Evolutionary conservation across 2,888 invertebrate genomes (phyloP), one percentile per base, ranked within the genome.

Genomic region (Pelosia muscerda): DNA sequence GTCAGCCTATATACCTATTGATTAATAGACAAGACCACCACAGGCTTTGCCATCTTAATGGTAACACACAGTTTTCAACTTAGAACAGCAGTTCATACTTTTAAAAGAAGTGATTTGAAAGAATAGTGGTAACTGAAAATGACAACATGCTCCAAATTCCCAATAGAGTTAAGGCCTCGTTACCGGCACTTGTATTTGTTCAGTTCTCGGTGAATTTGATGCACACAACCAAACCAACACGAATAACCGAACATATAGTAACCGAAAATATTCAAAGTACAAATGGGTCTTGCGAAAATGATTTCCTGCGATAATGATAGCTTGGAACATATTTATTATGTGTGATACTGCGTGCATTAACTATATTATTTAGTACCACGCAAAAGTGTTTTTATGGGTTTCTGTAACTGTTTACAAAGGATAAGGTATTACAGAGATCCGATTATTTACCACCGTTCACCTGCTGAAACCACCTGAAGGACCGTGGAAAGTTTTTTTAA

Each of bases 171-270:
- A 69, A 53, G 31, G 66, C 65, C 84, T 87, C 87, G 87, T 87
- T 87, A 87, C 68, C 75, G 53, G 66, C 75, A 78, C 81, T 87
- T 87, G 87, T 86, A 71, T 84, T 84, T 83, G 82, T 81, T 75
- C 81, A 82, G 76, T 62, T 9, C 56, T 31, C 63, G 26, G 67
- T 59, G 54, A 63, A 67, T 53, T 54, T 54, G 34, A 54, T 67
- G 63, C 63, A 63, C 38, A 58, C 54, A 54, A 49, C 58, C 26
- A 57, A 34, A 57, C 42, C 49, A 57, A 57, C 53, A 34, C 31
- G 22, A 31, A 31, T 31, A 25, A 61, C 19, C 26, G 61, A 61
- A 61, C 19, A 49, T n/a, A 28, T 49, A 13, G 26, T 10, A 22
- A 11, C 26, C 61, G 11, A 28, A 61, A 61, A 55, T 55, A 54